Evolutionary conservation across 2,113 vertebrate species (phyloP).

Genomic region (Hyaena hyaena): DNA sequence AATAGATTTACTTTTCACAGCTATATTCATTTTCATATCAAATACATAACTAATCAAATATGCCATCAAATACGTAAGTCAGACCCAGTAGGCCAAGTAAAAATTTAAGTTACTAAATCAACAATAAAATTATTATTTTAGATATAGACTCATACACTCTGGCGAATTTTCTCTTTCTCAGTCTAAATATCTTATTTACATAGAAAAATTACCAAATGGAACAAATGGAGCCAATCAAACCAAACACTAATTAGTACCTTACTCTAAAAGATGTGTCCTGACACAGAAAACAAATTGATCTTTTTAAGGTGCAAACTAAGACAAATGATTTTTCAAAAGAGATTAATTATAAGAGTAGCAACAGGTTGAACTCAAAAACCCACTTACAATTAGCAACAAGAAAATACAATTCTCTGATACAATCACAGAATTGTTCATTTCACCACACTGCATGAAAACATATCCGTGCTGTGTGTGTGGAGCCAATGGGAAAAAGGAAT

Average conservation of each 20-base stretch:
- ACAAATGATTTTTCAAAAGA: background rate
- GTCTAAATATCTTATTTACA: background rate
- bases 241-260: background rate
- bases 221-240: background rate
- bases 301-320: background rate
- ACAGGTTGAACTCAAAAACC: background rate
- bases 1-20: background rate
- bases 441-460: background rate
- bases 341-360: background rate
- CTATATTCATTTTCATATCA: constrained; percentile 43
- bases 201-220: constrained; percentile 7
- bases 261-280: background rate
- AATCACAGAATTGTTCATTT: background rate
- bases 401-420: background rate
- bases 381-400: background rate
- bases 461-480: too few species aligned
- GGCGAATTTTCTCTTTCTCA: background rate
- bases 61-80: background rate
- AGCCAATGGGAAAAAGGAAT: background rate
- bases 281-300: background rate
- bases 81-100: background rate
- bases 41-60: background rate
- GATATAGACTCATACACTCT: background rate
- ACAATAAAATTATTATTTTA: background rate
- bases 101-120: background rate